A percentile compares a stretch with the other conserved stretches of the same genome.
phyloP scores from a whole-genome alignment of 1,140 invertebrate species.

The Drosophila erecta region DNA sequence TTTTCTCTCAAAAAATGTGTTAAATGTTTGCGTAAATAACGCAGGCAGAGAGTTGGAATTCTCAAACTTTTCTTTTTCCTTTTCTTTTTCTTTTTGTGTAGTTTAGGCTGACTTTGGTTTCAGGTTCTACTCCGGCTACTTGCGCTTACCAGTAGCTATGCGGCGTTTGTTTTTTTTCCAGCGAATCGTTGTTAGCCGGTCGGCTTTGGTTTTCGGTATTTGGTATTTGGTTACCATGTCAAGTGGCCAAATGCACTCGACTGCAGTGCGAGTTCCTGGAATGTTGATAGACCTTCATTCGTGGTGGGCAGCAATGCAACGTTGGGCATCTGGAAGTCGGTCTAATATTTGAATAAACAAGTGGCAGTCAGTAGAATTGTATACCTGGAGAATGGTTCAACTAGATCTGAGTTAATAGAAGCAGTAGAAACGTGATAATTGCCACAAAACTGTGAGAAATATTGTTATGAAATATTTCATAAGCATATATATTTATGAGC shows the following conservation, averaged over 20 bases:
- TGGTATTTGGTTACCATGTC: conserved; percentile 77
- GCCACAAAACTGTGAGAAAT: not conserved
- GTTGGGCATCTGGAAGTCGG: conserved; percentile 30
- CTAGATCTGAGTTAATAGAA: conserved; percentile 15
- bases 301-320: conserved; percentile 6
- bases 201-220: conserved; percentile 57
- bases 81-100: not conserved
- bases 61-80: not conserved
- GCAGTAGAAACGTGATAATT: not conserved
- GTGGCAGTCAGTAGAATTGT: not conserved
- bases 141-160: conserved; percentile 62
- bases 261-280: conserved; percentile 59
- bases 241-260: conserved; percentile 58
- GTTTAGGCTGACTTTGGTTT: conserved; percentile 8
- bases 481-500: too few relatives aligned
- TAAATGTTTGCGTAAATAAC: conserved; percentile 81
- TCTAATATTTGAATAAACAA: conserved; percentile 57
- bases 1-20: conserved; percentile 76
- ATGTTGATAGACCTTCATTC: conserved; percentile 34
- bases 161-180: conserved; percentile 72
- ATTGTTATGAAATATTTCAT: not conserved
- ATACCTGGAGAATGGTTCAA: not conserved
- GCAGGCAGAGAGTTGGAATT: conserved; percentile 30
- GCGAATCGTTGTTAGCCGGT: conserved; percentile 54
- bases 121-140: conserved; percentile 56